These are phyloP conservation scores for Poeciliopsis paucimaculata DNA, from an alignment of 2,797 vertebrate genomes.

Conservation along the genomic window DNA sequence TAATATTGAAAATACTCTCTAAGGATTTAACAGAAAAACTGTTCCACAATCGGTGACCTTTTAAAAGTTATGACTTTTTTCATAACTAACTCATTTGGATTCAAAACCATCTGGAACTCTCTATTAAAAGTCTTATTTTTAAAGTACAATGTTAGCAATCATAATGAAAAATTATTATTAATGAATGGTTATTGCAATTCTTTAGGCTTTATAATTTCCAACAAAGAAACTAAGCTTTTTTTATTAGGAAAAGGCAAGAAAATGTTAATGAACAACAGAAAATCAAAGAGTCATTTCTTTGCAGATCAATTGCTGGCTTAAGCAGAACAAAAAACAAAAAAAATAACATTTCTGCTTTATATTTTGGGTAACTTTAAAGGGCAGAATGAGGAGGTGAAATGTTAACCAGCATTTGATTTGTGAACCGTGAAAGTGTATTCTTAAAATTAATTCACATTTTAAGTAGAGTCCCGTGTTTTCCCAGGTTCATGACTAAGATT, in stretches of 20 bases:
- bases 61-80: neutral
- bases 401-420: neutral
- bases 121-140: neutral
- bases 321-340: constrained; percentile 1
- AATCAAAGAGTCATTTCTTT: neutral
- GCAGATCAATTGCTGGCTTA: neutral
- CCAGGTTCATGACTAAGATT: neutral
- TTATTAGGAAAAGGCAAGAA: neutral
- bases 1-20: neutral
- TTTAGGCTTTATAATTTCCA: neutral
- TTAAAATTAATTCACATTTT: neutral
- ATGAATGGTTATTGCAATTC: neutral
- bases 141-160: neutral
- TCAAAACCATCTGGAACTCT: too few relatives aligned
- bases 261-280: neutral
- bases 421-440: neutral
- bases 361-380: neutral
- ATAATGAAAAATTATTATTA: neutral
- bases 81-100: neutral
- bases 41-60: neutral
- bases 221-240: neutral
- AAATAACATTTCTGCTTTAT: neutral
- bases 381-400: neutral
- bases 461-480: neutral
- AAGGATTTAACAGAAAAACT: neutral